Percentiles rank a stretch among this genome's conserved stretches.
These are phyloP conservation scores for Numenius phaeopus DNA, from an alignment of 2,797 vertebrate species.

Conservation along the genomic window DNA sequence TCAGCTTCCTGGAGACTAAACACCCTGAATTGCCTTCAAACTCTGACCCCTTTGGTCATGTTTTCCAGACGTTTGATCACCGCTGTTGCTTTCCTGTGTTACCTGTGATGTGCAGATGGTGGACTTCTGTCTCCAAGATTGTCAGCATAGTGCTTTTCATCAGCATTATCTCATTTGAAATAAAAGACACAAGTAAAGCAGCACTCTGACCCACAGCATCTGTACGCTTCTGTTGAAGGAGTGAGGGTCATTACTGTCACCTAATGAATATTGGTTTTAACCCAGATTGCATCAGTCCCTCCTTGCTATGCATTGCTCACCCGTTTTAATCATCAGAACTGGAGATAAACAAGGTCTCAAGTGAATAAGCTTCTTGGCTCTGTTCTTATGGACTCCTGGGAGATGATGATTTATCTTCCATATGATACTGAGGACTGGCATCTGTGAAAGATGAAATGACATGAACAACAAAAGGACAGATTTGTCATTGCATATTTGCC, in stretches of 20 bases:
- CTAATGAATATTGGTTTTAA: constrained; percentile 42
- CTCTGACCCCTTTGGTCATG: background rate
- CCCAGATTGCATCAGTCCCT: constrained; percentile 14
- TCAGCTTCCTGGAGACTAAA: background rate
- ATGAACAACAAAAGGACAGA: background rate
- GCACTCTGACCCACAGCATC: background rate
- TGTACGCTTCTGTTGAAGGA: background rate
- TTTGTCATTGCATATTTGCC: constrained; percentile 12
- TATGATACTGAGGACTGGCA: constrained; percentile 9
- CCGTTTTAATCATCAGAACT: constrained; percentile 27
- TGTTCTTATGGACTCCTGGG: background rate
- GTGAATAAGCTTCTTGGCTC: constrained; percentile 52
- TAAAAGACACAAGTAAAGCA: background rate
- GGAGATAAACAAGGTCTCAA: constrained; percentile 53
- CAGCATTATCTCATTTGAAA: constrained; percentile 20
- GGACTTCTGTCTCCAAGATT: background rate
- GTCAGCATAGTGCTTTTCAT: background rate
- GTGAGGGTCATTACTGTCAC: background rate
- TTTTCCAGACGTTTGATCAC: background rate
- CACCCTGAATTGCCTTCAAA: background rate
- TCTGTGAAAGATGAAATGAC: constrained; percentile 19
- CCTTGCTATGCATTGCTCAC: constrained; percentile 1
- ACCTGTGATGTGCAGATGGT: background rate
- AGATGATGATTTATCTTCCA: constrained; percentile 37
- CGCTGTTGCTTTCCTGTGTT: background rate